Evolutionary conservation across 2,797 vertebrate species (phyloP).

Genomic region (Notolepis coatsorum): DNA sequence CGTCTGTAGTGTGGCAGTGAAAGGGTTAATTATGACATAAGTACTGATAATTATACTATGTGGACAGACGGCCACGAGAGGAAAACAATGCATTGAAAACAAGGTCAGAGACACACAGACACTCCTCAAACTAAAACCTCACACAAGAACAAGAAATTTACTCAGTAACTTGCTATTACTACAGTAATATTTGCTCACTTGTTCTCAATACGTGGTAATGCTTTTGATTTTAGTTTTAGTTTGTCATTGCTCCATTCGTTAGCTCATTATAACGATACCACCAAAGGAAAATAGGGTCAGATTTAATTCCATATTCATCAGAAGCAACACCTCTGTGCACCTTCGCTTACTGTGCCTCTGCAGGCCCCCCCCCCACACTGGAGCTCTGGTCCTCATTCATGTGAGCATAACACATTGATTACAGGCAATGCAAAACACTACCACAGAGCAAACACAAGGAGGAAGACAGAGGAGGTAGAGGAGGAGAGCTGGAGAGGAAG

Average conservation of each 20-base stretch:
- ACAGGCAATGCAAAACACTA: too few species aligned
- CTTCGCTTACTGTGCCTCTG: too few species aligned
- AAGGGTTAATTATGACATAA: too few species aligned
- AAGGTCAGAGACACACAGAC: not conserved
- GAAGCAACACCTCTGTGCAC: conserved; percentile 3
- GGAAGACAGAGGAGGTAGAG: conserved; percentile 15
- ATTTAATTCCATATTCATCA: not conserved
- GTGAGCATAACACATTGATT: too few species aligned
- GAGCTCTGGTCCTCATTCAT: too few species aligned
- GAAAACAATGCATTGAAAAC: too few species aligned
- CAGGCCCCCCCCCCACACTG: too few species aligned
- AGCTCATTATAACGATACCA: not conserved
- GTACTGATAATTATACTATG: too few species aligned
- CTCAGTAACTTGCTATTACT: not conserved
- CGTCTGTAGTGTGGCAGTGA: too few species aligned
- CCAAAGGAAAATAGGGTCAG: not conserved
- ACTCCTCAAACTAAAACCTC: too few species aligned
- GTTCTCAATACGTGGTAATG: not conserved
- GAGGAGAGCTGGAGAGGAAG: not conserved
- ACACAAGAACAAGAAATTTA: too few species aligned
- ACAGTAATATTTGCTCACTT: not conserved
- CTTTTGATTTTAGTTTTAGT: not conserved
- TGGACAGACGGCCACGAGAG: too few species aligned
- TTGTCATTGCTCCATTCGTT: not conserved
- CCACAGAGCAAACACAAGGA: conserved; percentile 8